A percentile compares a stretch with the other conserved stretches of the same genome.
These are phyloP conservation scores for Drosophila sp. DNA, from an alignment of 1,140 invertebrate genomes.

Conservation along the genomic window DNA sequence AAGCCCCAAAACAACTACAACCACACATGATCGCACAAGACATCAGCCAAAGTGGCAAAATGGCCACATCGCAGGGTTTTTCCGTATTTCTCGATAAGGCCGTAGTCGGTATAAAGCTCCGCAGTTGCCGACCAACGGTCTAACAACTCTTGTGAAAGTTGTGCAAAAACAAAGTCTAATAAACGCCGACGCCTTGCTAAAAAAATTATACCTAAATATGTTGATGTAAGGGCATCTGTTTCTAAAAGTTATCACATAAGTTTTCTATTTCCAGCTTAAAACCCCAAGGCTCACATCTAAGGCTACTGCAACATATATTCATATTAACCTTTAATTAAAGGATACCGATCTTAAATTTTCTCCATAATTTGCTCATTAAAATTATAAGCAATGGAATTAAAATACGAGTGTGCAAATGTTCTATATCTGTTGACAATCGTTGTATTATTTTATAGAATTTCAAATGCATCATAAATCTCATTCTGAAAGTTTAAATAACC, in stretches of 20 bases:
- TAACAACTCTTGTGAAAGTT: constrained; percentile 72
- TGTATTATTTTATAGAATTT: too few relatives aligned
- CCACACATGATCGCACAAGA: constrained; percentile 18
- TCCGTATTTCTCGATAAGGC: constrained; percentile 62
- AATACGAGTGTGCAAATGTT: too few relatives aligned
- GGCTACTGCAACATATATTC: too few relatives aligned
- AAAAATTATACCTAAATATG: neutral
- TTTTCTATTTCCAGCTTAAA: neutral
- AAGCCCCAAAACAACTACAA: constrained; percentile 45
- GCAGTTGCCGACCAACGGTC: constrained; percentile 24
- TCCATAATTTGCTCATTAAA: too few relatives aligned
- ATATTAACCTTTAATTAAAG: too few relatives aligned
- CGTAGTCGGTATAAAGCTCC: constrained; percentile 21
- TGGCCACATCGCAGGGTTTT: constrained; percentile 65
- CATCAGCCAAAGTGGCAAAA: constrained; percentile 19
- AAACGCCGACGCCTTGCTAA: constrained; percentile 9
- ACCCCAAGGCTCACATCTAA: too few relatives aligned
- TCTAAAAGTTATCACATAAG: neutral
- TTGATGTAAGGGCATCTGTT: too few relatives aligned
- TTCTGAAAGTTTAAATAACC: too few relatives aligned
- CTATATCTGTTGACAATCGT: too few relatives aligned
- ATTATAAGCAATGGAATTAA: too few relatives aligned
- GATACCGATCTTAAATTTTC: too few relatives aligned
- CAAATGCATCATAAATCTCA: too few relatives aligned
- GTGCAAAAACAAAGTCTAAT: constrained; percentile 49